phyloP scores from a whole-genome alignment of 2,888 invertebrate species.

The Torymus aiolomorphi region DNA sequence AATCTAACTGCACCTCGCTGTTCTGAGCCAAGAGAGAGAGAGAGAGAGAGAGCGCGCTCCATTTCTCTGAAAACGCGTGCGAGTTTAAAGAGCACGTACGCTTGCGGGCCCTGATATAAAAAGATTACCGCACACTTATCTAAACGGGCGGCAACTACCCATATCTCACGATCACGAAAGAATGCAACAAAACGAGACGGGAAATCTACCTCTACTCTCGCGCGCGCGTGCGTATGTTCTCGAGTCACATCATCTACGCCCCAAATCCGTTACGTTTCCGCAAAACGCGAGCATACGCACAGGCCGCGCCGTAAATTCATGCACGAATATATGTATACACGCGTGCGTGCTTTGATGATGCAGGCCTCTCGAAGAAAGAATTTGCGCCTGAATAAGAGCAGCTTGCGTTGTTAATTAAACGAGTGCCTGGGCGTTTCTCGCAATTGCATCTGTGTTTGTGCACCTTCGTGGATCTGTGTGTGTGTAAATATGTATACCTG shows the following conservation, averaged over 20 bases:
- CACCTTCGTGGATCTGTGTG: not conserved
- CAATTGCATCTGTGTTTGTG: not conserved
- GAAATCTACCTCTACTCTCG: conserved; percentile 15
- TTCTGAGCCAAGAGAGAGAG: not conserved
- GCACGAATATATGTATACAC: conserved; percentile 28
- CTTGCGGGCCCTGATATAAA: not conserved
- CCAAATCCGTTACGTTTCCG: conserved; percentile 35
- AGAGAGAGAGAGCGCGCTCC: not conserved
- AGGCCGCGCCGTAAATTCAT: not conserved
- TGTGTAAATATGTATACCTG: too few species aligned
- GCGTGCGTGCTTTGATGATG: not conserved
- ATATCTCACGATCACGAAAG: conserved; percentile 26
- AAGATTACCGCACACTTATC: conserved; percentile 14
- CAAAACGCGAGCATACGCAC: not conserved
- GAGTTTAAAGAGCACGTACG: conserved; percentile 15
- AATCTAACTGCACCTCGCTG: not conserved
- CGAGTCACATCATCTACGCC: conserved; percentile 11
- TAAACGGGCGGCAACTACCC: not conserved
- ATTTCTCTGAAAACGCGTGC: not conserved
- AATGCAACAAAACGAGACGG: conserved; percentile 22
- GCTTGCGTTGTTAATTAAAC: too few species aligned
- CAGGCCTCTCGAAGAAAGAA: too few species aligned
- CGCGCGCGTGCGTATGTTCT: too few species aligned
- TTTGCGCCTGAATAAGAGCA: too few species aligned
- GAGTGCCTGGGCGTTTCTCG: too few species aligned